phyloP scores from a whole-genome alignment of 2,888 invertebrate species.

The Homarus gammarus region DNA sequence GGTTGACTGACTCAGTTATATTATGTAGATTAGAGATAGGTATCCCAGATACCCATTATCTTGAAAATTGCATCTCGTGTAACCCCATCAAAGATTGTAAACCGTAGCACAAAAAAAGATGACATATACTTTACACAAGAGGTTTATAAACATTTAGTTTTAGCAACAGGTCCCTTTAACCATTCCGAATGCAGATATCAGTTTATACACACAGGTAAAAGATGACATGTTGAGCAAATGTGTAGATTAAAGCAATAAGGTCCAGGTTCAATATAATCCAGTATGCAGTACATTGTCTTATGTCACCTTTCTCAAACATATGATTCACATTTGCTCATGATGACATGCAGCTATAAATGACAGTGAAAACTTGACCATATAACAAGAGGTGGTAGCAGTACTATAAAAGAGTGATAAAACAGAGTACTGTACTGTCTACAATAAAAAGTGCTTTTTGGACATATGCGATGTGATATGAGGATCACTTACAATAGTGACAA shows the following conservation, averaged over 20 bases:
- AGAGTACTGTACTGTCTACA: background rate
- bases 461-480: conserved; percentile 6
- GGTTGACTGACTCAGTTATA: too few relatives aligned
- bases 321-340: background rate
- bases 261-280: background rate
- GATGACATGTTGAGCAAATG: conserved; percentile 6
- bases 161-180: background rate
- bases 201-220: background rate
- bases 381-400: background rate
- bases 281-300: background rate
- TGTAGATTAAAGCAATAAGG: conserved; percentile 1
- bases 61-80: background rate
- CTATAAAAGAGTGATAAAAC: background rate
- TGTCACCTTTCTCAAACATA: background rate
- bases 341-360: background rate
- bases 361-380: background rate
- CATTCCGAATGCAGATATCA: conserved; percentile 1
- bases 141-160: background rate
- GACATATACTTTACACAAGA: background rate
- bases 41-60: background rate
- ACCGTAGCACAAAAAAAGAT: background rate
- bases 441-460: background rate
- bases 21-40: background rate
- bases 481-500: background rate
- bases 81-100: background rate